These are phyloP conservation scores for Copidosoma aretas DNA, from an alignment of 2,888 invertebrate genomes.

Conservation along the genomic window DNA sequence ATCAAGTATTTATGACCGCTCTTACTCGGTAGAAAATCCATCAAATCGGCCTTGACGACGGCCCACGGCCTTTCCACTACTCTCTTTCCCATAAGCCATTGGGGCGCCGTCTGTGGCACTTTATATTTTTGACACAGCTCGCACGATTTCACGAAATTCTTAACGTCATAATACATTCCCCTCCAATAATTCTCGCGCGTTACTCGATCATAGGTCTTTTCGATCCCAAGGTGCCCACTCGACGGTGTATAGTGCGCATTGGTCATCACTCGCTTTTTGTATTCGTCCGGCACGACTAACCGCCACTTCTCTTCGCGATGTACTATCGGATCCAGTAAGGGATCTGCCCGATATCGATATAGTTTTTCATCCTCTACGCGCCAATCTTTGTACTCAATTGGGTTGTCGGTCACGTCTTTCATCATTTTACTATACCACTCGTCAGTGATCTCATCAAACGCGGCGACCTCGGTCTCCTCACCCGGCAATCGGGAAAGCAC, in stretches of 20 bases:
- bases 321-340: background rate
- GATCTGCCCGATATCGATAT: background rate
- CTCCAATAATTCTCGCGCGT: no score
- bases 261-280: background rate
- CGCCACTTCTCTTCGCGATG: background rate
- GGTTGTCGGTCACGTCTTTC: background rate
- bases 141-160: no score
- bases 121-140: no score
- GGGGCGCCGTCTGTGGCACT: background rate
- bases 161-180: no score
- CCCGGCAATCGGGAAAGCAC: background rate
- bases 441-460: background rate
- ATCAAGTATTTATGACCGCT: background rate
- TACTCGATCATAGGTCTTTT: background rate
- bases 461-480: background rate
- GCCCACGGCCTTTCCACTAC: background rate
- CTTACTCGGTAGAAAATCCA: background rate
- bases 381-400: background rate
- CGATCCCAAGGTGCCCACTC: background rate
- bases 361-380: background rate
- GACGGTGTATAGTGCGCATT: background rate
- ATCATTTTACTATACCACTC: background rate
- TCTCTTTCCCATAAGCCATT: background rate
- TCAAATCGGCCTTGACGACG: background rate
- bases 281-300: constrained; percentile 2